A percentile compares a stretch with the other conserved stretches of the same genome.
phyloP scores from a whole-genome alignment of 2,888 invertebrate genomes.

The Ophion ventricosus region DNA sequence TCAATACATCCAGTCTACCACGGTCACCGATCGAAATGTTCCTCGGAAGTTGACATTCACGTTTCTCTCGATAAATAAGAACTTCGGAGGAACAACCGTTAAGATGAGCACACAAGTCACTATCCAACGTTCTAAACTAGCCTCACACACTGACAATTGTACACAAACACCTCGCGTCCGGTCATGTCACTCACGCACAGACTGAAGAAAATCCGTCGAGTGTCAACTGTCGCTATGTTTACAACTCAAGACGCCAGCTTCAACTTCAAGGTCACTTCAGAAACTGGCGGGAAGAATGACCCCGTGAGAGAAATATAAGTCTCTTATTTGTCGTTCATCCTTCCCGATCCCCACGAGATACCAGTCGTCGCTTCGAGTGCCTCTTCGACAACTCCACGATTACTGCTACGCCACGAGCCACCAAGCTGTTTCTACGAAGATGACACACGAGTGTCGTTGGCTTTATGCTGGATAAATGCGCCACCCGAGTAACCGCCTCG shows the following conservation, averaged over 20 bases:
- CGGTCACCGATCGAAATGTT: background rate
- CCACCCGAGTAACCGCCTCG: constrained; percentile 38
- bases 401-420: constrained; percentile 55
- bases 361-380: constrained; percentile 18
- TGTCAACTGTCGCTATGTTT: constrained; percentile 10
- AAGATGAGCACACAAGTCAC: constrained; percentile 32
- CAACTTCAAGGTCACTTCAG: constrained; percentile 41
- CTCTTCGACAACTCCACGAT: constrained; percentile 59
- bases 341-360: constrained; percentile 44
- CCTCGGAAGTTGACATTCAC: background rate
- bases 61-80: background rate
- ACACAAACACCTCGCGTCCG: constrained; percentile 37
- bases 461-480: constrained; percentile 50
- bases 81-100: background rate
- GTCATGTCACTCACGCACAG: constrained; percentile 56
- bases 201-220: constrained; percentile 34
- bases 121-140: constrained; percentile 18
- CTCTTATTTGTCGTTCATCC: constrained; percentile 19
- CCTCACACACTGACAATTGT: constrained; percentile 32
- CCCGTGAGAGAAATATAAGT: constrained; percentile 19
- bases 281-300: constrained; percentile 46
- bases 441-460: constrained; percentile 73
- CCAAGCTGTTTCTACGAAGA: constrained; percentile 56
- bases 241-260: constrained; percentile 46
- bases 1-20: background rate